phyloP scores from a whole-genome alignment of 2,797 vertebrate genomes.

The Todus mexicanus region DNA sequence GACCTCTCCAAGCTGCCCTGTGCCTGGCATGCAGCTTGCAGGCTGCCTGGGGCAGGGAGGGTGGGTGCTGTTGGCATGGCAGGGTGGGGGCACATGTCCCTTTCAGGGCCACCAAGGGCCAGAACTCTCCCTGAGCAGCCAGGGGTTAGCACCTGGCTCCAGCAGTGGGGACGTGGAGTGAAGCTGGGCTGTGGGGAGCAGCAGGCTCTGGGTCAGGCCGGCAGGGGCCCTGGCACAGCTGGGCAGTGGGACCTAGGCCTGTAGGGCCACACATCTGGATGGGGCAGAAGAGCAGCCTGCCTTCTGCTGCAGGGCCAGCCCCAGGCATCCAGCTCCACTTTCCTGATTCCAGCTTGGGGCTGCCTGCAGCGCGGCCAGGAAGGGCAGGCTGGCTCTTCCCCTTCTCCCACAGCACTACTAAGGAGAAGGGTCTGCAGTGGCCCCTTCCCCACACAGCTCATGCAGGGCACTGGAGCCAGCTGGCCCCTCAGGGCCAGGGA shows the following conservation, averaged over 20 bases:
- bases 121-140: not conserved
- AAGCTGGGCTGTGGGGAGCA: not conserved
- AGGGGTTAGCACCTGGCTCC: not conserved
- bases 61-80: not conserved
- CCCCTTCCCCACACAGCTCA: constrained; percentile 7
- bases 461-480: constrained; percentile 1
- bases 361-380: rapidly evolving
- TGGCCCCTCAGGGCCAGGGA: not conserved
- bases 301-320: not conserved
- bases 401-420: not conserved
- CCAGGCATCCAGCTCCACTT: not conserved
- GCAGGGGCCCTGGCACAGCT: not conserved
- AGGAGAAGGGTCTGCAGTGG: not conserved
- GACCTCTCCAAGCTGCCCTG: not conserved
- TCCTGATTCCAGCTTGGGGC: not conserved
- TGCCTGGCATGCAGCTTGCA: not conserved
- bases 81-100: not conserved
- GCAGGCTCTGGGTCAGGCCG: not conserved
- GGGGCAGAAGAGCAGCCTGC: not conserved
- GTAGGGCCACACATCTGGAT: not conserved
- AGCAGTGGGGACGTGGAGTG: not conserved
- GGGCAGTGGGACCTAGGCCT: not conserved
- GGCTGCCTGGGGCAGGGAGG: not conserved
- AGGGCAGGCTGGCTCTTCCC: not conserved
- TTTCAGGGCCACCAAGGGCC: not conserved